Evolutionary conservation across 2,113 vertebrate genomes (phyloP).

Genomic region (Sphyrna mokarran): DNA sequence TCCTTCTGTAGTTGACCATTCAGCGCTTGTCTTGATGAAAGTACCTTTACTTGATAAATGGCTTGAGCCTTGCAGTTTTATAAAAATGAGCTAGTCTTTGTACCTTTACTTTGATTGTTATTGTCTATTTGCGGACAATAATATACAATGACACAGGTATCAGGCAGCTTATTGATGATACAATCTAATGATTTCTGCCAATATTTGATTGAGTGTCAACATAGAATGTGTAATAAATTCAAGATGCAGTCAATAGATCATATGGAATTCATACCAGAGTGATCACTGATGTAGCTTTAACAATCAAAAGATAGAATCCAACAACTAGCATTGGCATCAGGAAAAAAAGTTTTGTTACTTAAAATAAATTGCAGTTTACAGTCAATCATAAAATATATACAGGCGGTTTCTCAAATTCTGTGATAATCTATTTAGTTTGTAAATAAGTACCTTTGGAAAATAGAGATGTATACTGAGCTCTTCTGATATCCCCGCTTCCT

Average conservation of each 20-base stretch:
- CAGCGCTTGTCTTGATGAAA: background rate
- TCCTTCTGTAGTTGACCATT: background rate
- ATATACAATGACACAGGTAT: background rate
- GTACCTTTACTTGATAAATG: background rate
- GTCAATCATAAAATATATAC: background rate
- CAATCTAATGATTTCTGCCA: background rate
- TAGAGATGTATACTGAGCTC: background rate
- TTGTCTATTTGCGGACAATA: background rate
- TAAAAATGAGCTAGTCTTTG: too few species aligned
- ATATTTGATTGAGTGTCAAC: background rate
- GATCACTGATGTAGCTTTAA: background rate
- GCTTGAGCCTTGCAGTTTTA: background rate
- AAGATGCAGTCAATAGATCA: background rate
- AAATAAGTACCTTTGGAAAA: conserved; percentile 29
- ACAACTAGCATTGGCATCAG: too few species aligned
- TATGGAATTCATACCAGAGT: background rate
- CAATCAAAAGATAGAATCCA: background rate
- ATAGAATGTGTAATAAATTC: background rate
- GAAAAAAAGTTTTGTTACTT: background rate
- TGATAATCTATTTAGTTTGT: background rate
- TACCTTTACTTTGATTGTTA: background rate
- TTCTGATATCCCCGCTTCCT: conserved; percentile 5
- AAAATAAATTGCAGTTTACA: background rate
- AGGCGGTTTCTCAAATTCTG: background rate
- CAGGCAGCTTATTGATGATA: background rate